These are phyloP conservation scores for Gallinago jamesoni DNA, from an alignment of 2,113 vertebrate species.

Conservation along the genomic window DNA sequence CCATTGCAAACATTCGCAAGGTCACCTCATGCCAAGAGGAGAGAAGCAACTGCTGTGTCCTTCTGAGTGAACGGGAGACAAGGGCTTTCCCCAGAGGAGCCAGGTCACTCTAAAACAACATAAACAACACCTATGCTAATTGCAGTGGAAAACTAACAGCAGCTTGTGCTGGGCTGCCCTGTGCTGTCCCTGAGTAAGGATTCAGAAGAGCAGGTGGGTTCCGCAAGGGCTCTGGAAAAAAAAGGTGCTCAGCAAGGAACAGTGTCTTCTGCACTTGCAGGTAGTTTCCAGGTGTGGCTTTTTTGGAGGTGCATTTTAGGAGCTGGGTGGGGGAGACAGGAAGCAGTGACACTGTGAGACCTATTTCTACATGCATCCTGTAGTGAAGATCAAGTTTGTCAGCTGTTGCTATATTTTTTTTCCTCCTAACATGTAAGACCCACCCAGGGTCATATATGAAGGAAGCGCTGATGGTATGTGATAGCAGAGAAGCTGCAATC, in stretches of 20 bases:
- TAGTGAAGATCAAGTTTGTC: background rate
- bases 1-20: background rate
- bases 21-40: background rate
- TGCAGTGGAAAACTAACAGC: background rate
- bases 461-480: background rate
- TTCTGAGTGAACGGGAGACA: background rate
- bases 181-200: background rate
- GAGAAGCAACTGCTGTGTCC: background rate
- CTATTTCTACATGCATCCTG: background rate
- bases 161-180: background rate
- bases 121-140: constrained; percentile 31
- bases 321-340: background rate
- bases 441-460: background rate
- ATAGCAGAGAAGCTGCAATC: background rate
- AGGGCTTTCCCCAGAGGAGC: background rate
- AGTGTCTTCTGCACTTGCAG: background rate
- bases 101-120: background rate
- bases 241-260: background rate
- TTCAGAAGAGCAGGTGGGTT: background rate
- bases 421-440: background rate
- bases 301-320: background rate
- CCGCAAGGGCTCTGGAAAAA: background rate
- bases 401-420: background rate
- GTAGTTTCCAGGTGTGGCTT: background rate
- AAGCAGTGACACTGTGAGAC: background rate